These are phyloP conservation scores for Struthidea cinerea DNA, from an alignment of 2,113 vertebrate genomes.

Conservation along the genomic window DNA sequence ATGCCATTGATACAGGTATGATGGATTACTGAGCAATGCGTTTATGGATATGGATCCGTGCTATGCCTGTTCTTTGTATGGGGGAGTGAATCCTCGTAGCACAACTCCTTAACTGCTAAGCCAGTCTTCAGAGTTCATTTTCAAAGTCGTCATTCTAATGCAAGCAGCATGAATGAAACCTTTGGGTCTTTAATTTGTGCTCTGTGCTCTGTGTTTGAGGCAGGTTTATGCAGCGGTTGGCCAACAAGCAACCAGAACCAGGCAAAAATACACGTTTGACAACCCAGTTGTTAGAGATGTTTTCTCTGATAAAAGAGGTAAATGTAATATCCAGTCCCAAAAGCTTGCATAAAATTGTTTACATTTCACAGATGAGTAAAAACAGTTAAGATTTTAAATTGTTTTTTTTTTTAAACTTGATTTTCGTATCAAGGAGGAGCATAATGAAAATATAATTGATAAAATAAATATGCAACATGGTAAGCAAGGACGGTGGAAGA, in stretches of 20 bases:
- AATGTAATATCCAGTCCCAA: background rate
- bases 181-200: background rate
- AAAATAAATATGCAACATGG: background rate
- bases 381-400: background rate
- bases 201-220: background rate
- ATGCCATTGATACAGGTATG: background rate
- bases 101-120: background rate
- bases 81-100: background rate
- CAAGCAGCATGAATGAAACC: background rate
- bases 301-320: background rate
- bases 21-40: background rate
- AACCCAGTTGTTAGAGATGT: background rate
- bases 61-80: background rate
- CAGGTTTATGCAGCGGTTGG: background rate
- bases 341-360: background rate
- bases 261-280: fast-evolving
- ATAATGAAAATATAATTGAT: background rate
- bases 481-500: background rate
- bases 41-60: background rate
- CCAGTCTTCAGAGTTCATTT: background rate
- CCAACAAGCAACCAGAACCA: background rate
- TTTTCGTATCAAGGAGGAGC: background rate
- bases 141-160: background rate
- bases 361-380: background rate
- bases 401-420: background rate